Evolutionary conservation across 1,140 invertebrate species (phyloP), one percentile per base, ranked within the genome.

Genomic region (Drosophila bipectinata): DNA sequence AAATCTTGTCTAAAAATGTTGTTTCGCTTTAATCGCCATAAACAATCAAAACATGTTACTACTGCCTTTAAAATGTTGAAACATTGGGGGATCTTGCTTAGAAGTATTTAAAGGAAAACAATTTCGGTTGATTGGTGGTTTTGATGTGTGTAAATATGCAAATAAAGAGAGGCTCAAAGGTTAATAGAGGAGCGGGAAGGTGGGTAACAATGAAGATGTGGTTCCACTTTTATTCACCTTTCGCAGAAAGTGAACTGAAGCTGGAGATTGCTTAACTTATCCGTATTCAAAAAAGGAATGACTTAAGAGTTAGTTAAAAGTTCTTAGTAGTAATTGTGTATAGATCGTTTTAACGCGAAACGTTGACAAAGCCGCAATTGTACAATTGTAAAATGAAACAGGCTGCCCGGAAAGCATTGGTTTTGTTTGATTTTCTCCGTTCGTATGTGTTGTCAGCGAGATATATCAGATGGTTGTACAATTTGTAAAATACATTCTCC

Each of bases 261-360:
- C 47, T 71, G 64, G 49, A 52, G 72, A 62, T 82, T 66, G 79
- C 81, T 87, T 69, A 88, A 79, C 54, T 72, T 75, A 77, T 80
- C 63, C 66, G 44, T 77, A 62, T 71, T 49, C 61, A 73, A 82
- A 85, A 64, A 79, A 87, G 82, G 82, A 87, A 87, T 87, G 82
- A 87, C 82, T 87, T 87, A 87, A 88, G 78, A 85, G 83, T 82
- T 85, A 87, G 82, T 82, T 87, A 69, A 79, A 87, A 82, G 64
- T 87, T 52, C 82, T 88, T 87, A 87, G 82, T 75, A 82, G 79
- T 82, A 72, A 82, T 59, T 71, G 56, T 75, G 56, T 77, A 34
- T 18, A 53, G 48, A 66, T 64, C 67, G 37, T 60, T 63, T 67
- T 71, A 69, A 81, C 44, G 63, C 61, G 54, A 81, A 77, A 64